A percentile compares a stretch with the other conserved stretches of the same genome.
Evolutionary conservation across 2,797 vertebrate genomes (phyloP).

Genomic region (Chloroceryle amazona): DNA sequence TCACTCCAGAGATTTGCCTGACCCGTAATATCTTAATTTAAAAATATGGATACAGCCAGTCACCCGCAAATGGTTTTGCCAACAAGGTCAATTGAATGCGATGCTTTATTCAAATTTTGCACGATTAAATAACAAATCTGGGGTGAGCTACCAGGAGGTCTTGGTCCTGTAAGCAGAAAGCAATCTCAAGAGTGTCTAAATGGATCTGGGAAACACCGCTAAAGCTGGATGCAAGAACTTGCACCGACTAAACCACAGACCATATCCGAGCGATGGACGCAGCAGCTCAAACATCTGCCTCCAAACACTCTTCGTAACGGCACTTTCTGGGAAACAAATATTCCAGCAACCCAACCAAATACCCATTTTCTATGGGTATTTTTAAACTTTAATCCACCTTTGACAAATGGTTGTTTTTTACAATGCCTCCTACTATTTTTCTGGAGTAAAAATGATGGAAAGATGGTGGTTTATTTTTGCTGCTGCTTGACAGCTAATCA

Average conservation of each 20-base stretch:
- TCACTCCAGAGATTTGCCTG: background rate
- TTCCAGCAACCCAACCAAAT: background rate
- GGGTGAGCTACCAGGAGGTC: background rate
- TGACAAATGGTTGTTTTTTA: background rate
- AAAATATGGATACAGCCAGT: background rate
- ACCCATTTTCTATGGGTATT: background rate
- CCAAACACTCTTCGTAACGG: background rate
- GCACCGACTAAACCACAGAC: background rate
- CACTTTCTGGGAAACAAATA: background rate
- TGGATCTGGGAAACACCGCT: background rate
- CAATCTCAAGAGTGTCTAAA: background rate
- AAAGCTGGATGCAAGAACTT: background rate
- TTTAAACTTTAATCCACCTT: background rate
- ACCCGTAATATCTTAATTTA: background rate
- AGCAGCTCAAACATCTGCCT: background rate
- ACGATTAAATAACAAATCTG: background rate
- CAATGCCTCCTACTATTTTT: background rate
- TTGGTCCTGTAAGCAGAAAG: background rate
- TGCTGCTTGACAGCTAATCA: conserved; percentile 29
- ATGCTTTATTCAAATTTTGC: background rate
- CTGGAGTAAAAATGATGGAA: conserved; percentile 37
- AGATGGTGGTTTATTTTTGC: conserved; percentile 6
- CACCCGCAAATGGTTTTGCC: background rate
- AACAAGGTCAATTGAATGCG: background rate
- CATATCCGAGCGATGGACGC: background rate